Conservation (phyloP, 2,113 vertebrate genomes). For the Triplophysa dalaica region DNA sequence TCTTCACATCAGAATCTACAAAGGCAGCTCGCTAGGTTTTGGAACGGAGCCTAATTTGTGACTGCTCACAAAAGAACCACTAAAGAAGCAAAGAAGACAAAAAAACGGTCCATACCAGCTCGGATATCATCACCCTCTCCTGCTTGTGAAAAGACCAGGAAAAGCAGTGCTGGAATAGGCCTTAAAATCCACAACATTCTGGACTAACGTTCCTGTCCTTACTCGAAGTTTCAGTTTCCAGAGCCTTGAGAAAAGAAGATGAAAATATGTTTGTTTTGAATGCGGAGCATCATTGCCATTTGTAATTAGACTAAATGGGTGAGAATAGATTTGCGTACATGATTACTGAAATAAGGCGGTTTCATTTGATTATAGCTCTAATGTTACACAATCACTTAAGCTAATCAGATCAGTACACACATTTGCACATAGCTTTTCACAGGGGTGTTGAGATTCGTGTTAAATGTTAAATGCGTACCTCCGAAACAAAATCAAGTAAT, state of each 20-base stretch:
- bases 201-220: not conserved
- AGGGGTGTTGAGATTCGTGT: not conserved
- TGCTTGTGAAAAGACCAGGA: conserved; percentile 55
- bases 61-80: not conserved
- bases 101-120: conserved; percentile 63
- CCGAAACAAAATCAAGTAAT: conserved; percentile 14
- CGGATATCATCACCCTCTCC: conserved; percentile 64
- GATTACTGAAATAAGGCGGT: not conserved
- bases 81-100: not conserved
- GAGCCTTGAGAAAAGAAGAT: conserved; percentile 4
- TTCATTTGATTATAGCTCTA: conserved; percentile 21
- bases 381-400: conserved; percentile 21
- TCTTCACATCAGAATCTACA: not conserved
- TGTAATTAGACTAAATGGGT: conserved; percentile 11
- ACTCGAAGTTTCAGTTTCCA: not conserved
- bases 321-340: conserved; percentile 4
- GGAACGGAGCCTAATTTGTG: not conserved
- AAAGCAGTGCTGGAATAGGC: conserved; percentile 47
- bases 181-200: conserved; percentile 63
- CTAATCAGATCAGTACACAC: not conserved
- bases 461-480: too few species aligned
- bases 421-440: conserved; percentile 5
- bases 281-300: not conserved
- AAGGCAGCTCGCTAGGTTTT: not conserved
- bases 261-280: not conserved